Percentiles rank a stretch among this genome's conserved stretches.
phyloP scores from a whole-genome alignment of 2,797 vertebrate species.

The Parambassis ranga region DNA sequence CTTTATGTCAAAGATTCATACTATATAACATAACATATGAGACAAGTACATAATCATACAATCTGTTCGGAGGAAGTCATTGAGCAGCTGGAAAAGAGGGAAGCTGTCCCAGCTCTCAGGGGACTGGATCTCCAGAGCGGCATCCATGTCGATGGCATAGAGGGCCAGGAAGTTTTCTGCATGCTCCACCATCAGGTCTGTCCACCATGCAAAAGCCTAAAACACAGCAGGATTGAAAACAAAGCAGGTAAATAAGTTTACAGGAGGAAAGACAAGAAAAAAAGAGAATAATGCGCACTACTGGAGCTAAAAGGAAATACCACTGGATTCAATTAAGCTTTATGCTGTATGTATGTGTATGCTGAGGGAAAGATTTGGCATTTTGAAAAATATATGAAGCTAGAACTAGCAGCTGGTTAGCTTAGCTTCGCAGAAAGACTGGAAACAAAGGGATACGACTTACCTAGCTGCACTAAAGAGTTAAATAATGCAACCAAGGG shows the following conservation, averaged over 20 bases:
- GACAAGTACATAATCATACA: constrained; percentile 82
- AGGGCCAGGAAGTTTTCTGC: constrained; percentile 98
- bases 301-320: constrained; percentile 17
- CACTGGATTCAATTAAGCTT: too few relatives aligned
- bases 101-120: constrained; percentile 99
- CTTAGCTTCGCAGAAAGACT: not conserved
- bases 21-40: not conserved
- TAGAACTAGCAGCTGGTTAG: not conserved
- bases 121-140: constrained; percentile 96
- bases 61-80: constrained; percentile 96
- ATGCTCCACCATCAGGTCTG: constrained; percentile 99
- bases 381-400: not conserved
- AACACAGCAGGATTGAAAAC: constrained; percentile 51
- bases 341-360: not conserved
- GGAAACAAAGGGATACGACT: not conserved
- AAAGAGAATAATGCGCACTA: constrained; percentile 37
- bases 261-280: constrained; percentile 39
- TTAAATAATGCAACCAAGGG: too few relatives aligned
- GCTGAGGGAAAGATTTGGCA: not conserved
- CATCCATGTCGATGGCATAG: constrained; percentile 98
- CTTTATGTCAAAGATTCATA: too few relatives aligned
- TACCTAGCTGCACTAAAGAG: too few relatives aligned
- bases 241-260: constrained; percentile 33
- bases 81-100: constrained; percentile 98
- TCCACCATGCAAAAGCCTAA: constrained; percentile 99